Evolutionary conservation across 2,113 vertebrate species (phyloP), one percentile per base, ranked within the genome.

Genomic region (Bambusicola thoracicus): DNA sequence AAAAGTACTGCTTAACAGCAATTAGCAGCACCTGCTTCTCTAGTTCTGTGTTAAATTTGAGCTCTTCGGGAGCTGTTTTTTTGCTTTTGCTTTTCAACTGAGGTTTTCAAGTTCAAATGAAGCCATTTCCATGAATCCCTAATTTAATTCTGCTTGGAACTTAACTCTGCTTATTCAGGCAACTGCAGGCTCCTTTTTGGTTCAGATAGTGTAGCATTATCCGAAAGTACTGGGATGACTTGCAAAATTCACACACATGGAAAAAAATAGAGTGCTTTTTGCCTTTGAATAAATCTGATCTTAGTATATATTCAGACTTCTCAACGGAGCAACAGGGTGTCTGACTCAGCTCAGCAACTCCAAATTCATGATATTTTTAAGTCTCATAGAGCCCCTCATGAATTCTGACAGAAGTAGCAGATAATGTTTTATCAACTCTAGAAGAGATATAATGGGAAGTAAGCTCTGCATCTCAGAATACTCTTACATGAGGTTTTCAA

Each of bases 371-470:
- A 38, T 74, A 76, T 82, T 87, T 91, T 82, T 41, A 92, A 87
- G 63, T 66, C 44, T 89, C 0, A 0, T 73, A 87, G 59, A 93
- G 20, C 70, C 58, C 82, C 55, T 93, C 69, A 59, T 62, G 70
- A 81, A 55, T 55, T 61, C 81, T 87, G 51, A 43, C 81, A 91
- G 51, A 51, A 87, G 67, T 34, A 66, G 70, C 58, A 84, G 92
- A 92, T 91, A 92, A 80, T 87, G 91, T 85, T 95, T 96, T 93
- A 92, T 91, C 91, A 92, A 62, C 87, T 59, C 27, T 94, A 75
- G 89, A 94, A 90, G 74, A 92, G 67, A 87, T 89, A 92, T 87
- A 95, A 94, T 75, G 62, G 73, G 81, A 95, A 85, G 19, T 76
- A 75, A 94, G 84, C 81, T 85, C 67, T 89, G 61, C 84, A 77